A percentile compares a stretch with the other conserved stretches of the same genome.
Evolutionary conservation across 2,888 invertebrate genomes (phyloP).

Genomic region (Tenthredo mesomela): DNA sequence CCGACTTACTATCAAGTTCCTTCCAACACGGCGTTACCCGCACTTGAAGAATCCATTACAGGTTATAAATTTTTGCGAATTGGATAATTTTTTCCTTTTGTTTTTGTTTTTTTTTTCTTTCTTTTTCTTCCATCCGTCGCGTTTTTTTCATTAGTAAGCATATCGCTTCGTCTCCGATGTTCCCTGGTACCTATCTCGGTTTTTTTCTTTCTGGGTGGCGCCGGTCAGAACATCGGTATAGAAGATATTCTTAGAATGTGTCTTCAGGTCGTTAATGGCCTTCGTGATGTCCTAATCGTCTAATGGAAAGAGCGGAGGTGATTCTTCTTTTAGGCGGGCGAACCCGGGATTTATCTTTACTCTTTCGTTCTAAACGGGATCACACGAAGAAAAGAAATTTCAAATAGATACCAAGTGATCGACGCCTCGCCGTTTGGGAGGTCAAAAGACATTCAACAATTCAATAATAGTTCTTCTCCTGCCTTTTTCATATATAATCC

Average conservation of each 20-base stretch:
- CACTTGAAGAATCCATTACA: background rate
- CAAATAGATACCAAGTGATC: slow-evolving; percentile 27
- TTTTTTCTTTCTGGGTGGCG: slow-evolving; percentile 45
- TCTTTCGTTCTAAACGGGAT: slow-evolving; percentile 45
- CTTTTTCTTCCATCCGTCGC: background rate
- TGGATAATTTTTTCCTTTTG: background rate
- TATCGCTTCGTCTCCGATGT: background rate
- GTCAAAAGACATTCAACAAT: background rate
- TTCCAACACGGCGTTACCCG: slow-evolving; percentile 16
- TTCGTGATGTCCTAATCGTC: slow-evolving; percentile 51
- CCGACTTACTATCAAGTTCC: slow-evolving; percentile 55
- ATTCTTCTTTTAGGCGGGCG: slow-evolving; percentile 36
- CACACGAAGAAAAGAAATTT: slow-evolving; percentile 15
- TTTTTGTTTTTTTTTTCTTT: background rate
- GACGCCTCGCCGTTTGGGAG: slow-evolving; percentile 27
- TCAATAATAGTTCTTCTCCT: background rate
- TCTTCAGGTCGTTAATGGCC: slow-evolving; percentile 49
- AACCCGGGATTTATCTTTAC: slow-evolving; percentile 31
- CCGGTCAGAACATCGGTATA: slow-evolving; percentile 25
- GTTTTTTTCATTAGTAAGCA: background rate
- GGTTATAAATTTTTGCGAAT: background rate
- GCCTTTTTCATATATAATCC: background rate
- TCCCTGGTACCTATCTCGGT: background rate
- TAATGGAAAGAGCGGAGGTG: slow-evolving; percentile 47
- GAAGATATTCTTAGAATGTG: slow-evolving; percentile 49